These are phyloP conservation scores for Monarcha castaneiventris DNA, from an alignment of 2,113 vertebrate species.

Conservation along the genomic window DNA sequence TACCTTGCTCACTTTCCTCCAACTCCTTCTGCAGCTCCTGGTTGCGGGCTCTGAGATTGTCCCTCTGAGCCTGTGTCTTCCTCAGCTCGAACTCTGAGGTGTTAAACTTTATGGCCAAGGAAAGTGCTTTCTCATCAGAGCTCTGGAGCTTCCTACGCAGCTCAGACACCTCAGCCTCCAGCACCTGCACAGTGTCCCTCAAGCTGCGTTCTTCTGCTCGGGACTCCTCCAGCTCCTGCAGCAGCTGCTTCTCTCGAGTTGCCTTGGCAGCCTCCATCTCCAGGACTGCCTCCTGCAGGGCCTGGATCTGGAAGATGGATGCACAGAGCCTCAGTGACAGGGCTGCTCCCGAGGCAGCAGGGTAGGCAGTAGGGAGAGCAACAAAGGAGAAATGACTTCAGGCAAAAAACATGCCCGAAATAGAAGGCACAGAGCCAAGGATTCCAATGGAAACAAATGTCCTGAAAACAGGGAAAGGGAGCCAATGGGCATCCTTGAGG, in stretches of 20 bases:
- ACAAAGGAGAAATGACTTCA: not conserved
- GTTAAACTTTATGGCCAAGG: too few relatives aligned
- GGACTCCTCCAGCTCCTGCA: conserved; percentile 21
- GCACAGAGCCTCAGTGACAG: not conserved
- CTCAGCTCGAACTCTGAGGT: too few relatives aligned
- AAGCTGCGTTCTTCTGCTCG: not conserved
- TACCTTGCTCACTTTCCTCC: conserved; percentile 35
- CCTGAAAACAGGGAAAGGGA: not conserved
- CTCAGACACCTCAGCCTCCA: conserved; percentile 41
- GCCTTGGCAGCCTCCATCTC: conserved; percentile 55
- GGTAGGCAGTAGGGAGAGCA: fast-evolving
- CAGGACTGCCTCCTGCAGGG: conserved; percentile 35
- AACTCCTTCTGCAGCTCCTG: conserved; percentile 60
- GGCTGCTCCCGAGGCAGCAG: not conserved
- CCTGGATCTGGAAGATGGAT: conserved; percentile 23
- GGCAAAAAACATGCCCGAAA: not conserved
- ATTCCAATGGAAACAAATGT: not conserved
- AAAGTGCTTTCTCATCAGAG: too few relatives aligned
- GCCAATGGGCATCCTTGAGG: not conserved
- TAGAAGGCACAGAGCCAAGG: not conserved
- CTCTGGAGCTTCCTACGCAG: conserved; percentile 39
- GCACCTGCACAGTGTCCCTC: not conserved
- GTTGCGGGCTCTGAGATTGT: not conserved
- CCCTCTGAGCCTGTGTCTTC: conserved; percentile 66
- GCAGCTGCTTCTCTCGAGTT: conserved; percentile 4